phyloP scores from a whole-genome alignment of 2,797 vertebrate genomes.

The Schizothorax lantsangensis region DNA sequence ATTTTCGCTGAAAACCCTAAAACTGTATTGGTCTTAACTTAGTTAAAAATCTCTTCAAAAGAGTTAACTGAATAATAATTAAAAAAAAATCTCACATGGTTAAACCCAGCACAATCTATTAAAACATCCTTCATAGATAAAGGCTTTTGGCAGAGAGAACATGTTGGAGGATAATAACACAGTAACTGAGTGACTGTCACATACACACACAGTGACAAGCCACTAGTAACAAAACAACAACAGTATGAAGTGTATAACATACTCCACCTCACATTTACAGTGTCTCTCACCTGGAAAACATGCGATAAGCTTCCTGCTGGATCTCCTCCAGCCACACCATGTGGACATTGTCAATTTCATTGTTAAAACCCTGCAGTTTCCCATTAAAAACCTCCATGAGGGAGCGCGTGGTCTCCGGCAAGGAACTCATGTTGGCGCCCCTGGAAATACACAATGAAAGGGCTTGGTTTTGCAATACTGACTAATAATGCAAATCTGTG shows the following conservation, averaged over 20 bases:
- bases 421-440: slow-evolving; percentile 79
- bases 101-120: not conserved
- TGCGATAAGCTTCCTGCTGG: slow-evolving; percentile 85
- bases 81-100: not conserved
- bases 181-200: not conserved
- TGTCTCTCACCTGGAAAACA: slow-evolving; percentile 85
- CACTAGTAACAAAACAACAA: not conserved
- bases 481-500: not conserved
- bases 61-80: too few relatives aligned
- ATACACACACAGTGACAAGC: not conserved
- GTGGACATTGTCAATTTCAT: slow-evolving; percentile 81
- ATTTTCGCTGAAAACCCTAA: too few relatives aligned
- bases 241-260: not conserved
- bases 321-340: slow-evolving; percentile 93
- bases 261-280: not conserved
- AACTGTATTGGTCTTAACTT: too few relatives aligned
- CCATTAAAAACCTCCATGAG: slow-evolving; percentile 78
- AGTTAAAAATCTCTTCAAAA: too few relatives aligned
- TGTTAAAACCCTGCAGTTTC: slow-evolving; percentile 79
- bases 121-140: not conserved
- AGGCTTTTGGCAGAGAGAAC: not conserved
- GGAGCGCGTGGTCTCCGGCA: slow-evolving; percentile 69
- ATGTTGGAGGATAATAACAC: not conserved
- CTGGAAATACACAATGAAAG: slow-evolving; percentile 48
- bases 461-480: not conserved